Conservation (phyloP, 2,888 invertebrate species). For the Amblyjoppa proteus region DNA sequence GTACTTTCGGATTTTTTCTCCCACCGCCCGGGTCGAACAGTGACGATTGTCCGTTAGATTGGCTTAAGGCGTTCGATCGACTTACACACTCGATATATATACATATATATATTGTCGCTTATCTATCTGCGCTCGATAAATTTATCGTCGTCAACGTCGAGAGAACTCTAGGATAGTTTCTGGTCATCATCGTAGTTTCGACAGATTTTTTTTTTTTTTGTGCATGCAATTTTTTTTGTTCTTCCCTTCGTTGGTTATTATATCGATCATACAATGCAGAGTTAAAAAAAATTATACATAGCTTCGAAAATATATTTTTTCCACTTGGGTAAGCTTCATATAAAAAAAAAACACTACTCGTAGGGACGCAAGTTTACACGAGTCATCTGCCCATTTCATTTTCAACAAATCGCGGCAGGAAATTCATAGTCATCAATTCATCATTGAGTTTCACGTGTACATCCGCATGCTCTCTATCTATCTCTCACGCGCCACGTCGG, state of each 20-base stretch:
- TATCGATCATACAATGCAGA: neutral
- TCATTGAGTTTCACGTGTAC: slow-evolving; percentile 38
- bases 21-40: slow-evolving; percentile 37
- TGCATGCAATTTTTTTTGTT: slow-evolving; percentile 58
- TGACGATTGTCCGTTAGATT: slow-evolving; percentile 39
- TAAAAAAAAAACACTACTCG: slow-evolving; percentile 38
- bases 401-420: slow-evolving; percentile 7
- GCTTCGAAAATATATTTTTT: neutral
- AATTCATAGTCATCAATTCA: slow-evolving; percentile 54
- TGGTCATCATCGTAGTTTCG: slow-evolving; percentile 75
- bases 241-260: slow-evolving; percentile 35
- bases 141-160: slow-evolving; percentile 51
- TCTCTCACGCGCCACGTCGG: slow-evolving; percentile 24
- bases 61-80: slow-evolving; percentile 30
- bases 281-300: neutral
- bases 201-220: slow-evolving; percentile 55
- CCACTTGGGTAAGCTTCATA: slow-evolving; percentile 27
- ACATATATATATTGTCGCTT: neutral
- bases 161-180: slow-evolving; percentile 81
- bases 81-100: slow-evolving; percentile 10
- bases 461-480: slow-evolving; percentile 47
- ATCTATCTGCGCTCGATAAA: slow-evolving; percentile 44
- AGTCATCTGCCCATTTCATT: slow-evolving; percentile 22
- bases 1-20: slow-evolving; percentile 60
- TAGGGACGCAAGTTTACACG: slow-evolving; percentile 50